These are phyloP conservation scores for Rhagologus leucostigma DNA, from an alignment of 2,113 vertebrate species.

Conservation along the genomic window DNA sequence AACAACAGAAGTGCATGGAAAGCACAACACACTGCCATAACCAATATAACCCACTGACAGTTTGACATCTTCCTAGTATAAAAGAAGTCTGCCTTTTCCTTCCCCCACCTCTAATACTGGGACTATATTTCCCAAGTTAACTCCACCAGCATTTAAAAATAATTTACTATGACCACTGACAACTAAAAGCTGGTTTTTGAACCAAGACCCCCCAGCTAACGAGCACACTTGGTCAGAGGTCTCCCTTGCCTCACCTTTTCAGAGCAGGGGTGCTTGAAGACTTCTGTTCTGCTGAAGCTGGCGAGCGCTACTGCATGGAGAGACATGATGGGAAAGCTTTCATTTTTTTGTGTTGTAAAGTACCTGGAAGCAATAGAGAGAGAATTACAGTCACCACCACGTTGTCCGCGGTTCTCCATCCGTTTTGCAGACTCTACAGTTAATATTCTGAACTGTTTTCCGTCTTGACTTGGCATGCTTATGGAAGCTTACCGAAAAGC, in stretches of 20 bases:
- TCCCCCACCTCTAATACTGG: rapidly evolving
- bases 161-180: not conserved
- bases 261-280: not conserved
- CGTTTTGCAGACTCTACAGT: not conserved
- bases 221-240: not conserved
- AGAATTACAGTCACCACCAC: not conserved
- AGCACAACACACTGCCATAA: not conserved
- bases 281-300: not conserved
- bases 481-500: not conserved
- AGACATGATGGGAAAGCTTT: not conserved
- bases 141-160: not conserved
- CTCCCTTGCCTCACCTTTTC: not conserved
- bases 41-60: not conserved
- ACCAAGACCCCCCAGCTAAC: not conserved
- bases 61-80: not conserved
- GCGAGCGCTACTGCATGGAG: not conserved
- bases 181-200: not conserved
- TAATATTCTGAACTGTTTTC: not conserved
- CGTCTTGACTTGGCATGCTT: not conserved
- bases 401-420: not conserved
- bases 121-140: not conserved
- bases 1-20: not conserved
- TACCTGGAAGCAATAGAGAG: not conserved
- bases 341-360: not conserved
- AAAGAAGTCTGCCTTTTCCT: not conserved